Percentiles rank a stretch among this genome's conserved stretches.
Evolutionary conservation across 2,113 vertebrate species (phyloP).

Genomic region (Nothoprocta pentlandii): DNA sequence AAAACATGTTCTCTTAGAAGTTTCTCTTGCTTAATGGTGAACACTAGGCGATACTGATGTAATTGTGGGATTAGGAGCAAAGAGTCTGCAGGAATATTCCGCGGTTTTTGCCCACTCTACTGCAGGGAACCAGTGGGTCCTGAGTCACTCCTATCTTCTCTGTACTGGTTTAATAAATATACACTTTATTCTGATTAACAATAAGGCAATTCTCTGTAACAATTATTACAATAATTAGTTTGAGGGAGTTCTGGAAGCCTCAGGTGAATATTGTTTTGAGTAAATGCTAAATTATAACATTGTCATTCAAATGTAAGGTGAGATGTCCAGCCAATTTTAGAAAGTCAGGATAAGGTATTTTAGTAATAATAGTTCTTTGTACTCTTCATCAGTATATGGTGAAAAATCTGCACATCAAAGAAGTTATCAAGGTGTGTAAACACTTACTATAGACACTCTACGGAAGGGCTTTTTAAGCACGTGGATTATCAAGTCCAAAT

Average conservation of each 20-base stretch:
- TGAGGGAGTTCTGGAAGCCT: slow-evolving; percentile 4
- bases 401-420: slow-evolving; percentile 28
- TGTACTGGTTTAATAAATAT: slow-evolving; percentile 20
- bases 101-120: slow-evolving; percentile 18
- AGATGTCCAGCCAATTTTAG: background rate
- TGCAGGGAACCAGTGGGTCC: background rate
- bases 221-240: slow-evolving; percentile 25
- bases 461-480: background rate
- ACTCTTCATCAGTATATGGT: background rate
- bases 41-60: background rate
- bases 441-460: background rate
- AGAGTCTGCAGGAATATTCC: background rate
- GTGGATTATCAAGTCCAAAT: background rate
- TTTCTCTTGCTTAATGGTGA: slow-evolving; percentile 14
- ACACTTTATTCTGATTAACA: slow-evolving; percentile 33
- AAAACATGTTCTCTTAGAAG: slow-evolving; percentile 5
- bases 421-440: slow-evolving; percentile 12
- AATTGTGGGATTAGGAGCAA: slow-evolving; percentile 6
- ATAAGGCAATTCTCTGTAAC: slow-evolving; percentile 1
- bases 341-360: slow-evolving; percentile 8
- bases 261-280: slow-evolving; percentile 10
- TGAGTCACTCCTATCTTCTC: slow-evolving; percentile 32
- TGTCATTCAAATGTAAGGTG: slow-evolving; percentile 21
- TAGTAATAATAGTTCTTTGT: background rate
- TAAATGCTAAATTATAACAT: background rate